Conservation (phyloP, 2,797 vertebrate species). For the Borostomias antarcticus region DNA sequence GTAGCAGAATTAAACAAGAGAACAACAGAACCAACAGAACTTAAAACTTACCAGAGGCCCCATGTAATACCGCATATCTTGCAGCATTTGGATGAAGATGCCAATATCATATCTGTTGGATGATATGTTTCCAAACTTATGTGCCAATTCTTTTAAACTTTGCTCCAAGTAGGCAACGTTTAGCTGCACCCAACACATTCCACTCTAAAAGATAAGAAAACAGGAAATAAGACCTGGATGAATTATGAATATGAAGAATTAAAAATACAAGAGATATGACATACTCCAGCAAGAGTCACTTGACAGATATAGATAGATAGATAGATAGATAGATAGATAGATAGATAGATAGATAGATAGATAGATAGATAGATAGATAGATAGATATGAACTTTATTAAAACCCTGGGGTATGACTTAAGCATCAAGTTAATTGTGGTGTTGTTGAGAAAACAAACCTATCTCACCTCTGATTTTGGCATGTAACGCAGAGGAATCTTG, state of each 20-base stretch:
- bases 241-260: background rate
- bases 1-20: too few species aligned
- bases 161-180: conserved; percentile 77
- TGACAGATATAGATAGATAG: too few species aligned
- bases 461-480: conserved; percentile 79
- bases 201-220: conserved; percentile 58
- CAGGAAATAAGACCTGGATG: background rate
- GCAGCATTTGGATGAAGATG: conserved; percentile 75
- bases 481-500: conserved; percentile 74
- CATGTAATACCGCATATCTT: conserved; percentile 71
- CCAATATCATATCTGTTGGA: conserved; percentile 79
- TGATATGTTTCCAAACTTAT: conserved; percentile 82
- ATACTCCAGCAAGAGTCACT: background rate
- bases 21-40: background rate
- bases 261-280: background rate
- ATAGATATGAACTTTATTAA: background rate
- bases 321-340: too few species aligned
- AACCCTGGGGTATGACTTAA: too few species aligned
- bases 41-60: conserved; percentile 60
- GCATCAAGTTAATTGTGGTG: background rate
- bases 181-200: conserved; percentile 80
- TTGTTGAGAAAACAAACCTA: background rate
- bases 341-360: too few species aligned
- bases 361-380: too few species aligned
- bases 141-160: conserved; percentile 74